These are phyloP conservation scores for Cheumatopsyche charites DNA, from an alignment of 1,140 invertebrate genomes.

Conservation along the genomic window DNA sequence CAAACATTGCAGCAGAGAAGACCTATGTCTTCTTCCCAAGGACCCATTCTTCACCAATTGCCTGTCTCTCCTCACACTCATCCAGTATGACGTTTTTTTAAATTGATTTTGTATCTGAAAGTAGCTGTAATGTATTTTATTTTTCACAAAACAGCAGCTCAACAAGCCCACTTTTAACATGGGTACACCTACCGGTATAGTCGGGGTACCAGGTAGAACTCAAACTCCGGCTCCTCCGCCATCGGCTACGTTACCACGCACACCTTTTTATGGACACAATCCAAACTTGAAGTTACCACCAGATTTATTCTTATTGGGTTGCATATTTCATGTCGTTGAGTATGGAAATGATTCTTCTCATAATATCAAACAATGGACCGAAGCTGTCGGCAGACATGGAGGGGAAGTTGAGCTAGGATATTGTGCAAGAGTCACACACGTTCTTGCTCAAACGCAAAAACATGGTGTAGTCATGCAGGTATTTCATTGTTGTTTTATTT, in stretches of 20 bases:
- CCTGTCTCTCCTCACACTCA: slow-evolving; percentile 38
- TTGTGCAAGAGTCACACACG: slow-evolving; percentile 85
- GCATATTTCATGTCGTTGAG: slow-evolving; percentile 88
- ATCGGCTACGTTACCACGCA: slow-evolving; percentile 65
- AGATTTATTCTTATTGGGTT: slow-evolving; percentile 88
- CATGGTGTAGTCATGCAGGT: slow-evolving; percentile 85
- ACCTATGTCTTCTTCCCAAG: slow-evolving; percentile 35
- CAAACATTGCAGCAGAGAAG: slow-evolving; percentile 51
- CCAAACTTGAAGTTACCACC: slow-evolving; percentile 85
- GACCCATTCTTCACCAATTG: slow-evolving; percentile 34
- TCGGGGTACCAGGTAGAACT: slow-evolving; percentile 50
- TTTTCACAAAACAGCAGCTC: no score
- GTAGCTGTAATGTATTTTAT: no score
- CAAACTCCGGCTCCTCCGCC: slow-evolving; percentile 53
- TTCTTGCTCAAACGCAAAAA: slow-evolving; percentile 88
- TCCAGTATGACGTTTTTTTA: slow-evolving; percentile 33
- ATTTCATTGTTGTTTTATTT: slow-evolving; percentile 54
- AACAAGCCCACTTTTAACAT: slow-evolving; percentile 17
- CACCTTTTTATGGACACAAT: slow-evolving; percentile 85
- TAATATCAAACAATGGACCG: slow-evolving; percentile 74
- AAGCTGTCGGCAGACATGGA: slow-evolving; percentile 84
- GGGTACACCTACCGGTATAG: slow-evolving; percentile 39
- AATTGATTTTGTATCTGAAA: no score
- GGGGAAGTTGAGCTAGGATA: slow-evolving; percentile 89
- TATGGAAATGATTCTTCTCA: slow-evolving; percentile 67